Evolutionary conservation across 2,113 vertebrate genomes (phyloP).

Genomic region (Lasiurus cinereus): DNA sequence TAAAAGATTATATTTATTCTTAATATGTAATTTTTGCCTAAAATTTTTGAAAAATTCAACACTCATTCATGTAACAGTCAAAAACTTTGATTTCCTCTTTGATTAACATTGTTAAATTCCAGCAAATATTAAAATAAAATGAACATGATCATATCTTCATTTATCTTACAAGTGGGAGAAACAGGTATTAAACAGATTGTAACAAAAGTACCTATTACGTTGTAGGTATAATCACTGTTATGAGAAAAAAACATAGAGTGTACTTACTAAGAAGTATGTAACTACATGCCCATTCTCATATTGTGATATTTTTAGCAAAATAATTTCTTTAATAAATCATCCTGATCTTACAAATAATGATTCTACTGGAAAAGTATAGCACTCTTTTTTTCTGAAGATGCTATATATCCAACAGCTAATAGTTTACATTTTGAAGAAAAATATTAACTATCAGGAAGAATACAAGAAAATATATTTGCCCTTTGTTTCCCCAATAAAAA

Average conservation of each 20-base stretch:
- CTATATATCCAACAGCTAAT: neutral
- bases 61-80: neutral
- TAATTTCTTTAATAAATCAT: neutral
- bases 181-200: neutral
- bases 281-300: neutral
- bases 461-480: neutral
- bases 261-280: neutral
- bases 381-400: neutral
- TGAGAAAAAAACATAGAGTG: neutral
- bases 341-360: neutral
- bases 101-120: neutral
- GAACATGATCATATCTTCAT: neutral
- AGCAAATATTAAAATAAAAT: constrained; percentile 13
- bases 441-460: neutral
- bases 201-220: neutral
- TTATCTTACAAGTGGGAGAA: constrained; percentile 11
- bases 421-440: neutral
- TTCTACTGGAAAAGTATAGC: neutral
- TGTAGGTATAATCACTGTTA: neutral
- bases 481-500: neutral
- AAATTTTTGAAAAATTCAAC: neutral
- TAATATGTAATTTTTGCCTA: neutral
- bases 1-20: neutral
- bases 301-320: constrained; percentile 27
- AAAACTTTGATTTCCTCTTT: neutral